Conservation (phyloP, 1,140 invertebrate genomes). For the Caerostris darwini region DNA sequence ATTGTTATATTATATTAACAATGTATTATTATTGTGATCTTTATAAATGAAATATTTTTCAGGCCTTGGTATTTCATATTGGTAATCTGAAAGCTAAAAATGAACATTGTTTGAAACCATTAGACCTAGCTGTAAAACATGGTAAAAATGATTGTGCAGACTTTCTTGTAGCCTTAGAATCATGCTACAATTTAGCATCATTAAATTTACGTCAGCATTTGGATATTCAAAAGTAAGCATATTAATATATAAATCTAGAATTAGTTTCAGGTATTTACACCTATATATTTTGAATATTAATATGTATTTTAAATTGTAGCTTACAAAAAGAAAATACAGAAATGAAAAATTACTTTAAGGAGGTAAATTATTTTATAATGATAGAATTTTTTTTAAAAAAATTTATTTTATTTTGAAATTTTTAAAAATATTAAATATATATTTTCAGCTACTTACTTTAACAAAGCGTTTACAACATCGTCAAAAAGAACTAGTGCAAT, state of each 20-base stretch:
- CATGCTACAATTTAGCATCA: conserved; percentile 72
- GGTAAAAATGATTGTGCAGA: conserved; percentile 70
- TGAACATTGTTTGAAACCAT: conserved; percentile 76
- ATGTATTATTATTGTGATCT: too few species aligned
- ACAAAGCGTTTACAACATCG: conserved; percentile 70
- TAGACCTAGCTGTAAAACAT: conserved; percentile 72
- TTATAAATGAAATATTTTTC: not conserved
- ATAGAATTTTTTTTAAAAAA: not conserved
- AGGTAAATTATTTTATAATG: conserved; percentile 46
- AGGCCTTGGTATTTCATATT: conserved; percentile 71
- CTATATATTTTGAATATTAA: not conserved
- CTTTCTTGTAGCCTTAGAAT: conserved; percentile 73
- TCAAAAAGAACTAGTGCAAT: conserved; percentile 67
- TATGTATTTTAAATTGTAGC: conserved; percentile 13
- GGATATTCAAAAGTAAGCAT: conserved; percentile 77
- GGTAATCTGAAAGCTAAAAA: conserved; percentile 70
- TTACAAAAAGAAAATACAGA: conserved; percentile 75
- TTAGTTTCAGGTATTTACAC: not conserved
- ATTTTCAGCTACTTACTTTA: conserved; percentile 65
- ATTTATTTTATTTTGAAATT: not conserved
- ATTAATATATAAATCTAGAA: not conserved
- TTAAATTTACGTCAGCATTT: conserved; percentile 62
- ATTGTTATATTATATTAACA: too few species aligned
- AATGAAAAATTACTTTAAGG: conserved; percentile 76
- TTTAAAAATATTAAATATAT: not conserved